These are phyloP conservation scores for Torymus tubicola DNA, from an alignment of 2,888 invertebrate genomes.

Conservation along the genomic window DNA sequence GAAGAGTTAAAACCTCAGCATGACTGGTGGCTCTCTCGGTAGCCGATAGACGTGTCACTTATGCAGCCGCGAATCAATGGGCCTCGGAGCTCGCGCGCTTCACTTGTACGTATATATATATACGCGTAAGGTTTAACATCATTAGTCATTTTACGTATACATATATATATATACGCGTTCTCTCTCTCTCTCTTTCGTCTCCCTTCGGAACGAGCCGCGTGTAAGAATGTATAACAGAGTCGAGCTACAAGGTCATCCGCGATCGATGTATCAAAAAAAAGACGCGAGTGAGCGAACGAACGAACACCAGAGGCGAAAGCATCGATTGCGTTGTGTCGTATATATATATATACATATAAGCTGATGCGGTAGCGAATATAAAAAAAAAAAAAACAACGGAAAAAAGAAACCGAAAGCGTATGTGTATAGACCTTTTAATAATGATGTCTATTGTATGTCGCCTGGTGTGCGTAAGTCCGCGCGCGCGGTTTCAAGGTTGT, in stretches of 20 bases:
- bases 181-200: neutral
- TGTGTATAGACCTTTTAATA: conserved; percentile 15
- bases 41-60: conserved; percentile 75
- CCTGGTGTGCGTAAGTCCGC: neutral
- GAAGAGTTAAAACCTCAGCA: conserved; percentile 76
- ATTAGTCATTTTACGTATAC: conserved; percentile 55
- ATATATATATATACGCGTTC: neutral
- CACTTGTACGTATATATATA: conserved; percentile 64
- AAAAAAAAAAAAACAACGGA: neutral
- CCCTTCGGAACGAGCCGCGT: conserved; percentile 11
- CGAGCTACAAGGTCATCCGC: conserved; percentile 53
- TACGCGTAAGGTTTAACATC: conserved; percentile 41
- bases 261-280: conserved; percentile 56
- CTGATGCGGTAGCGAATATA: neutral
- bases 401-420: conserved; percentile 1
- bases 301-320: too few relatives aligned
- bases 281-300: neutral
- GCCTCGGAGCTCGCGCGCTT: conserved; percentile 59
- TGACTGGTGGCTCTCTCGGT: conserved; percentile 73
- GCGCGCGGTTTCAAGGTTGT: conserved; percentile 17
- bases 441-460: neutral
- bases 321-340: conserved; percentile 19
- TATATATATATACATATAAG: too few relatives aligned
- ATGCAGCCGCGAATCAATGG: conserved; percentile 74
- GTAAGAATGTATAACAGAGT: conserved; percentile 49